Base-by-base conservation (phyloP, 2,888 invertebrate genomes). In the Diplazon laetatorius region DNA sequence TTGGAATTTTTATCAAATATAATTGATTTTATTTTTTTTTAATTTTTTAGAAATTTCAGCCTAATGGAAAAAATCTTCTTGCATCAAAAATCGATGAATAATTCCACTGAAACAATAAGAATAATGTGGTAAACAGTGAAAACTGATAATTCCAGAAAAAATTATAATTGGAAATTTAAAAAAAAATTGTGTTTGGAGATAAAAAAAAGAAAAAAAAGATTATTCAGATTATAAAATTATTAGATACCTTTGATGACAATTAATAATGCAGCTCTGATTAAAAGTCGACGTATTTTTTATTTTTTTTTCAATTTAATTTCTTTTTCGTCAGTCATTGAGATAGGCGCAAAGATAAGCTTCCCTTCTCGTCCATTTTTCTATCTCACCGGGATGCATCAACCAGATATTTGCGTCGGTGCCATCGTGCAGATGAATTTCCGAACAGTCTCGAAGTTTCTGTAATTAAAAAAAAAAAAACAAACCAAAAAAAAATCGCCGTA, bases 391-490 rank as follows among this genome's bases (percentile, higher is more conserved):
- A 82, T 86, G 83, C 78, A 87, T 85, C 14, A 88, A 77, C 87
- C 87, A 88, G 22, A 86, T 81, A 72, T 87, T 89, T 35, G 90
- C 89, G 50, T 85, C 85, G 8, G 89, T 89, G 46, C 85, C 86
- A 63, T 88, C 87, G 63, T 90, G 90, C 57, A 75, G 81, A 81
- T 90, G 90, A 63, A 90, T 86, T 68, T 82, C 82, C 1, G 89
- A 88, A 76, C 90, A 90, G 60, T 89, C 87, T 30, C 90, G 86
- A 65, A 89, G 76, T 87, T 87, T 89, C 90, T 90, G 76, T 0
- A 82, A n/a, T 37, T 39, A 50, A 30, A 20, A 5, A 59, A 12
- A n/a, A 10, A 35, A 39, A 60, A 39, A 6, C 1, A 3, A 44
- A n/a, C 35, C 20, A 48, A 39, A 22, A 46, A 50, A 75, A 37